These are phyloP conservation scores for Cetonia aurata DNA, from an alignment of 2,888 invertebrate genomes.

Conservation along the genomic window DNA sequence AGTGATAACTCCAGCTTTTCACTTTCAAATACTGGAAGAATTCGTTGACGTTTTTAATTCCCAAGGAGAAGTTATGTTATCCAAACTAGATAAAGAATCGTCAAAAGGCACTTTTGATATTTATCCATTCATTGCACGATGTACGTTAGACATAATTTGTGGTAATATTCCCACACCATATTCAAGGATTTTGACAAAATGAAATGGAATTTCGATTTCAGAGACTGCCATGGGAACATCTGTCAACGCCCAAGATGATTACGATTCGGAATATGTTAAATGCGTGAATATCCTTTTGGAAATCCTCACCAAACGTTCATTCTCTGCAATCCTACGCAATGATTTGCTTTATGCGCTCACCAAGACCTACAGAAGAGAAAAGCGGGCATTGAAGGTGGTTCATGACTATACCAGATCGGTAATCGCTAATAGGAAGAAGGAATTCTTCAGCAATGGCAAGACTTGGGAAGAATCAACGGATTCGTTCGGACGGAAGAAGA, in stretches of 20 bases:
- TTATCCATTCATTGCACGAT: conserved; percentile 72
- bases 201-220: not conserved
- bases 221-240: conserved; percentile 80
- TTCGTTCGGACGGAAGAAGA: conserved; percentile 34
- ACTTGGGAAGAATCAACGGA: conserved; percentile 14
- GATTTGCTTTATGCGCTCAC: conserved; percentile 68
- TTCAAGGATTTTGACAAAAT: not conserved
- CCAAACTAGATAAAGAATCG: conserved; percentile 31
- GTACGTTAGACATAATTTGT: conserved; percentile 72
- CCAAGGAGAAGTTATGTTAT: conserved; percentile 36
- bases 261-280: conserved; percentile 77
- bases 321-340: conserved; percentile 67
- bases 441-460: conserved; percentile 8
- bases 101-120: conserved; percentile 65
- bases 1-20: conserved; percentile 39
- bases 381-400: conserved; percentile 66
- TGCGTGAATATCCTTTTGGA: conserved; percentile 71
- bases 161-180: conserved; percentile 62
- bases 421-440: conserved; percentile 66
- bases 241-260: conserved; percentile 77
- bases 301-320: conserved; percentile 50
- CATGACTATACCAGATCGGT: conserved; percentile 71
- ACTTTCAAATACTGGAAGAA: conserved; percentile 47
- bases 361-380: conserved; percentile 70
- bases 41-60: conserved; percentile 46